These are phyloP conservation scores for Neopipo cinnamomea DNA, from an alignment of 2,113 vertebrate genomes.

Conservation along the genomic window DNA sequence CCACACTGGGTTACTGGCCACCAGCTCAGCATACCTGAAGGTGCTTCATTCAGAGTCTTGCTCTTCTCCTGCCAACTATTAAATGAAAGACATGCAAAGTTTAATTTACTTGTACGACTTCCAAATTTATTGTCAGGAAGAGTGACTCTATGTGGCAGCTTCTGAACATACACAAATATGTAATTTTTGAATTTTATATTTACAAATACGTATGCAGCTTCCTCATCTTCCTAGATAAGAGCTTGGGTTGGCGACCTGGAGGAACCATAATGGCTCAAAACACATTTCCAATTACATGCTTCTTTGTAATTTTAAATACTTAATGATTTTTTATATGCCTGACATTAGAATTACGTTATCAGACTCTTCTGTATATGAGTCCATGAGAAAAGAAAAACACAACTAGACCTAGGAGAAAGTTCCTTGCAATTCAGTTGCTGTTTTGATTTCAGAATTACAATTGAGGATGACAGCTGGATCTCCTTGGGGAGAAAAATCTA, in stretches of 20 bases:
- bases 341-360: neutral
- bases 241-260: neutral
- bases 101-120: neutral
- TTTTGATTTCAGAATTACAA: neutral
- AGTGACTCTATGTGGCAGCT: rapidly evolving
- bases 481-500: neutral
- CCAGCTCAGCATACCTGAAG: neutral
- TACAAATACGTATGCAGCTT: rapidly evolving
- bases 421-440: neutral
- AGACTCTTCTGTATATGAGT: neutral
- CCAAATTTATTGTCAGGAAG: neutral
- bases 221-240: neutral
- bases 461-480: neutral
- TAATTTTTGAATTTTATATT: neutral
- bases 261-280: neutral
- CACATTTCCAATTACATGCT: neutral
- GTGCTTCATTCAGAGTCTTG: too few relatives aligned
- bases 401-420: neutral
- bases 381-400: neutral
- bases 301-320: neutral
- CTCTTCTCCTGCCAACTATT: neutral
- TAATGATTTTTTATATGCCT: neutral
- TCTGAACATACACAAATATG: rapidly evolving
- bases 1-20: neutral
- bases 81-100: neutral